Evolutionary conservation across 1,140 invertebrate genomes (phyloP), one percentile per base, ranked within the genome.

Genomic region (Acromyrmex echinatior): DNA sequence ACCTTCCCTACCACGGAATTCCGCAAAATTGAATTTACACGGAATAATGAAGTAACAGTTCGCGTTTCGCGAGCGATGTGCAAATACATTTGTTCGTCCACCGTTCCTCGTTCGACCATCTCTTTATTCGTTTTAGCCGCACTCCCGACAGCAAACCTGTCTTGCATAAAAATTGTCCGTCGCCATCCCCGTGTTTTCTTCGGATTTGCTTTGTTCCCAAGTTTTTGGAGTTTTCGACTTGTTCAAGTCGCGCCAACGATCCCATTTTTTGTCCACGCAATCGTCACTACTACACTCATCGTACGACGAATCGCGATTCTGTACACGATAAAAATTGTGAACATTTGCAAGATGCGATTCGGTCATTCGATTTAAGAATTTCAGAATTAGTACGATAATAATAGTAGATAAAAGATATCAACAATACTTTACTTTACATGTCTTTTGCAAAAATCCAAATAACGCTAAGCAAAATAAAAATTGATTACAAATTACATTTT

Each of bases 31-130:
- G 65, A 81, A 70, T 86, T 81, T 68, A n/a, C 56, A 81, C 77
- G 77, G 65, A 86, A 82, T 62, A 86, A 86, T 63, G 77, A 68
- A 66, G 73, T 58, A 71, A 76, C 70, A 84, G 85, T 31, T 70
- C 63, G 49, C 66, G 51, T 68, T 71, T 81, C 53, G 39, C 51
- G 35, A 79, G 58, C 77, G 28, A 60, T 79, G 71, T 86, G 62
- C 76, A 60, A 78, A 70, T 81, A 21, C 65, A 56, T 80, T 80
- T 77, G 45, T 85, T 79, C 62, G 62, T 45, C 39, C 39, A 45
- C 39, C 39, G 39, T 25, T 86, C 74, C 12, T 1, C 25, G 14
- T 35, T 79, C 84, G 35, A 18, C 45, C 31, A 21, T 65, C 49
- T 45, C 56, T 49, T 85, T 45, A 25, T 68, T 56, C 78, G 25